phyloP scores from a whole-genome alignment of 2,113 vertebrate species.

The Malurus cyaneus region DNA sequence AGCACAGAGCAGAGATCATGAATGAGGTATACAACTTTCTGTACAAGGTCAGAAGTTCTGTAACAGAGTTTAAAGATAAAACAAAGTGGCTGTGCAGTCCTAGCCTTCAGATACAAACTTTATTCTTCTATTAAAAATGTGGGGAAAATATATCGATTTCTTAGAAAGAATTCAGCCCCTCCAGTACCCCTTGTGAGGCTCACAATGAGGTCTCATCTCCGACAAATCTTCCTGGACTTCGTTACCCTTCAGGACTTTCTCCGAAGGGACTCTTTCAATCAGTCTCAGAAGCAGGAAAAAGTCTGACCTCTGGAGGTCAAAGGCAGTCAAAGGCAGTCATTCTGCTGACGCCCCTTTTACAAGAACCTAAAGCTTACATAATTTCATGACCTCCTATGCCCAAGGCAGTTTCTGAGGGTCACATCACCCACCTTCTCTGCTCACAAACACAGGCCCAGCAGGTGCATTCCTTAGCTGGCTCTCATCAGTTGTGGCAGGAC shows the following conservation, averaged over 20 bases:
- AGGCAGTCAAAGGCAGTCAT: not conserved
- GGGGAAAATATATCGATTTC: fast-evolving
- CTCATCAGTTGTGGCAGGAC: not conserved
- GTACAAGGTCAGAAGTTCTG: not conserved
- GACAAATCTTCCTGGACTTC: too few relatives aligned
- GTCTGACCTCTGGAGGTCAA: not conserved
- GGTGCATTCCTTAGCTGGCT: too few relatives aligned
- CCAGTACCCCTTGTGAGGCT: too few relatives aligned
- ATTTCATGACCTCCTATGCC: not conserved
- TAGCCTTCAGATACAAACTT: not conserved
- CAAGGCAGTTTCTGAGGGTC: not conserved
- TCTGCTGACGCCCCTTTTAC: not conserved
- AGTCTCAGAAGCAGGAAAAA: not conserved
- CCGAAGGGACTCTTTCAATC: not conserved
- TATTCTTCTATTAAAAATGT: not conserved
- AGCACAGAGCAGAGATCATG: not conserved
- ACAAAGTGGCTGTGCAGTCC: not conserved
- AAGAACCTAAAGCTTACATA: not conserved
- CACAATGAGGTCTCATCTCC: not conserved
- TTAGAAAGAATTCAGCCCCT: not conserved
- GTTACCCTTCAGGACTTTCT: not conserved
- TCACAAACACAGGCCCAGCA: not conserved
- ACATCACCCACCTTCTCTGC: too few relatives aligned
- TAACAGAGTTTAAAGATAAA: not conserved
- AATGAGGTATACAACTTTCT: not conserved